phyloP scores from a whole-genome alignment of 2,888 invertebrate genomes.

The Rhaphigaster nebulosa region DNA sequence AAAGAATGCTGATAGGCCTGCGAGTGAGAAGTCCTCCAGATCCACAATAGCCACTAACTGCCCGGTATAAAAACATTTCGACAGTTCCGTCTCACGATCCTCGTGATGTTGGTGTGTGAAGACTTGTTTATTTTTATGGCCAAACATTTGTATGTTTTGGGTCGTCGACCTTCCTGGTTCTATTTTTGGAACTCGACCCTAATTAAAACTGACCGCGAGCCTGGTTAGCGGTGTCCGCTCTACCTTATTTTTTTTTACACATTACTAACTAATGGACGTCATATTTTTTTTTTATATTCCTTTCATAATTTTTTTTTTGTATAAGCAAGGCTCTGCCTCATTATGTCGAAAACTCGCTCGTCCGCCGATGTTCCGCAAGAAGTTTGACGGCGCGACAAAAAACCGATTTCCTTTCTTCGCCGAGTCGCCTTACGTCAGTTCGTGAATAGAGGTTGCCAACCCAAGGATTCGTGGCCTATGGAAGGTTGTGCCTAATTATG shows the following conservation, averaged over 20 bases:
- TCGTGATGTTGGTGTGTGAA: not conserved
- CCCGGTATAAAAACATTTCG: constrained; percentile 24
- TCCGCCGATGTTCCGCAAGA: constrained; percentile 27
- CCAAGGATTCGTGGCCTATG: constrained; percentile 18
- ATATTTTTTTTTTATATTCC: constrained; percentile 25
- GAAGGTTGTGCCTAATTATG: not conserved
- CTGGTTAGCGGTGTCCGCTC: constrained; percentile 1
- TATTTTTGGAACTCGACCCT: constrained; percentile 30
- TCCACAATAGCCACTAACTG: constrained; percentile 4
- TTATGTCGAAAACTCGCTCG: constrained; percentile 42
- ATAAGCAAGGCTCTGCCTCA: constrained; percentile 30
- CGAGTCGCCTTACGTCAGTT: not conserved
- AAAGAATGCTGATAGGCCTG: not conserved
- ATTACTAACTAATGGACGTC: constrained; percentile 30
- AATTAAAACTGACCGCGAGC: constrained; percentile 39
- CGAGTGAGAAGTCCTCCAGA: not conserved
- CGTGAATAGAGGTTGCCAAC: constrained; percentile 31
- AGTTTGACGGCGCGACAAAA: constrained; percentile 20
- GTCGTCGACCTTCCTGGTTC: not conserved
- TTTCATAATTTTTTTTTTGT: constrained; percentile 25
- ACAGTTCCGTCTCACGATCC: not conserved
- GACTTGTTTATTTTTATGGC: constrained; percentile 34
- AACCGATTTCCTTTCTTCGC: not conserved
- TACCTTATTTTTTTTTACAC: not conserved
- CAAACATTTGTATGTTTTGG: not conserved